Evolutionary conservation across 2,797 vertebrate genomes (phyloP).

Genomic region (Bryconaethiops microstoma): DNA sequence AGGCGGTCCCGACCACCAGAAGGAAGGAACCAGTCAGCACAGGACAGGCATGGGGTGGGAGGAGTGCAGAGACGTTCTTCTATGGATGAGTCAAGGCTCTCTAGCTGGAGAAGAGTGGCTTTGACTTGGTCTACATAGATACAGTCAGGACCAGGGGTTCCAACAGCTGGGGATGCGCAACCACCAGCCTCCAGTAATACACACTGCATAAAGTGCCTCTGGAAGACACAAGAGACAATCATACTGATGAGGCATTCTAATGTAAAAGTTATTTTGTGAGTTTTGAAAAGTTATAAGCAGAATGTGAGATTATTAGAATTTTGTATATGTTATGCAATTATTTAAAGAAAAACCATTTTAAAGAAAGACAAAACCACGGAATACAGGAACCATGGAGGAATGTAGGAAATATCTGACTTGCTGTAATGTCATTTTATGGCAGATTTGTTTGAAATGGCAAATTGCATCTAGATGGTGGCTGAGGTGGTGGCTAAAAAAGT

Average conservation of each 20-base stretch:
- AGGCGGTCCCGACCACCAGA: conserved; percentile 76
- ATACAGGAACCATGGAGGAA: too few species aligned
- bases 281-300: too few species aligned
- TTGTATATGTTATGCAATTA: too few species aligned
- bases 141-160: conserved; percentile 89
- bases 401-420: too few species aligned
- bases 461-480: too few species aligned
- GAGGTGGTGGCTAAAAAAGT: too few species aligned
- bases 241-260: neutral
- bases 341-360: too few species aligned
- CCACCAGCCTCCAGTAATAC: conserved; percentile 92
- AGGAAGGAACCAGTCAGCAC: conserved; percentile 91
- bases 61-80: conserved; percentile 82
- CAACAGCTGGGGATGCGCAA: conserved; percentile 83
- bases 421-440: too few species aligned
- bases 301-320: too few species aligned
- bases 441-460: too few species aligned
- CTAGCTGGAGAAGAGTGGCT: conserved; percentile 88
- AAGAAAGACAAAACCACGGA: too few species aligned
- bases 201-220: conserved; percentile 92
- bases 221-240: conserved; percentile 25
- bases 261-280: too few species aligned
- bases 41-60: conserved; percentile 82
- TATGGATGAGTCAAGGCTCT: conserved; percentile 80
- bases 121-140: conserved; percentile 95